Evolutionary conservation across 2,113 vertebrate species (phyloP), one percentile per base, ranked within the genome.

Genomic region (Nothobranchius furzeri): DNA sequence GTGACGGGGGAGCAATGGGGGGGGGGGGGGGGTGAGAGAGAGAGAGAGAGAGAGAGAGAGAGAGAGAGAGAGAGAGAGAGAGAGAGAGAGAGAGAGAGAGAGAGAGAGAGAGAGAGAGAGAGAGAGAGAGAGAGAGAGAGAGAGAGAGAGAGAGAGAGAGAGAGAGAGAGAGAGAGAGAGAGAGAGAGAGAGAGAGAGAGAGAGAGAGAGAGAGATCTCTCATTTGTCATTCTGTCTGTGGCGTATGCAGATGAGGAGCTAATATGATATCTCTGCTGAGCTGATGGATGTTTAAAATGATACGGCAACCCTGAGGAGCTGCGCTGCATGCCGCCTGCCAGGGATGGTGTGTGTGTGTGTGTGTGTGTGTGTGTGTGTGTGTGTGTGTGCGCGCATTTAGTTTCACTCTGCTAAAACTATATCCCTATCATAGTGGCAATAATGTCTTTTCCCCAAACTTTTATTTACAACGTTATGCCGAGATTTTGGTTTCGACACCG

Each of bases 241-340:
- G 79, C 54, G 51, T 88, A 90, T 92, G 89, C 84, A 91, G 87
- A 91, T 91, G 87, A 92, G 86, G 55, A 86, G 81, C 83, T 88
- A 89, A 91, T 90, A 88, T 87, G 81, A 90, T 86, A 88, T 88
- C 80, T 79, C 86, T 88, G 86, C 82, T 83, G 85, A 88, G 85
- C 85, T 90, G 88, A 89, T 90, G 88, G 84, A 86, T 89, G 84
- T 87, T 86, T 88, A 85, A 87, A 84, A 86, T 85, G 85, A 88
- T 89, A 87, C 50, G 75, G 84, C 84, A 76, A 81, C 83, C 76
- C 83, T 75, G 83, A 81, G 62, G 82, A 81, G 76, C 80, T 72
- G 81, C 68, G 66, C 86, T 5, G 67, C 79, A 63, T 73, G 76
- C 64, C 70, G 79, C 68, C 79, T 83, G 71, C 71, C 73, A 74